These are phyloP conservation scores for Austrofundulus limnaeus DNA, from an alignment of 2,113 vertebrate species.

Conservation along the genomic window DNA sequence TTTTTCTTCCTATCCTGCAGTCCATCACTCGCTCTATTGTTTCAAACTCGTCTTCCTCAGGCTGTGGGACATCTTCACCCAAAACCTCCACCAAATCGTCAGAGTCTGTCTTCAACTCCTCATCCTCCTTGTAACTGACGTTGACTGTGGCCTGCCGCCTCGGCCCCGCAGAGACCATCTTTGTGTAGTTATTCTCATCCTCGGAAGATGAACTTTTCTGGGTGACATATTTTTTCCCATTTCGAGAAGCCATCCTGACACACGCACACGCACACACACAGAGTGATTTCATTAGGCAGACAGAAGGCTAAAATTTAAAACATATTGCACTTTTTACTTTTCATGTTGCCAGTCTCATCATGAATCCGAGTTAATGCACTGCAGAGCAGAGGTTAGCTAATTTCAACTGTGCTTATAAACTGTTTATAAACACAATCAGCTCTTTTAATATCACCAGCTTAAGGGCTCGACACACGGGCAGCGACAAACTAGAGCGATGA, in stretches of 20 bases:
- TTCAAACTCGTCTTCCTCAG: conserved; percentile 98
- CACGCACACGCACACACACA: neutral
- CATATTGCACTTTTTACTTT: too few relatives aligned
- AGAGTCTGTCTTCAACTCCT: conserved; percentile 96
- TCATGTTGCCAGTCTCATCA: too few relatives aligned
- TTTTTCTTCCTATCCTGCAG: conserved; percentile 88
- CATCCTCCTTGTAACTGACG: conserved; percentile 96
- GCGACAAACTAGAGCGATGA: too few relatives aligned
- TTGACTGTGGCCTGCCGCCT: conserved; percentile 97
- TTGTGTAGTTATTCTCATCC: conserved; percentile 83
- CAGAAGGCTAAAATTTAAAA: neutral
- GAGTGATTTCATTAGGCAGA: neutral
- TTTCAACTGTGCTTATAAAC: too few relatives aligned
- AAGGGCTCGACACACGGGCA: too few relatives aligned
- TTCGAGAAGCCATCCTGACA: conserved; percentile 87
- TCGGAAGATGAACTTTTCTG: conserved; percentile 86
- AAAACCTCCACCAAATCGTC: conserved; percentile 94
- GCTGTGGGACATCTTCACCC: conserved; percentile 93
- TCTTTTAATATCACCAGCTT: too few relatives aligned
- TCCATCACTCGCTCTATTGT: conserved; percentile 97
- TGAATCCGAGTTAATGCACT: too few relatives aligned
- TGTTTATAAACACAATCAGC: too few relatives aligned
- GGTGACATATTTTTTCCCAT: conserved; percentile 86
- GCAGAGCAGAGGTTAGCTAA: too few relatives aligned
- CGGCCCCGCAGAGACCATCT: conserved; percentile 86